Evolutionary conservation across 2,888 invertebrate genomes (phyloP), one percentile per base, ranked within the genome.

Genomic region (Scaptomyza flava): DNA sequence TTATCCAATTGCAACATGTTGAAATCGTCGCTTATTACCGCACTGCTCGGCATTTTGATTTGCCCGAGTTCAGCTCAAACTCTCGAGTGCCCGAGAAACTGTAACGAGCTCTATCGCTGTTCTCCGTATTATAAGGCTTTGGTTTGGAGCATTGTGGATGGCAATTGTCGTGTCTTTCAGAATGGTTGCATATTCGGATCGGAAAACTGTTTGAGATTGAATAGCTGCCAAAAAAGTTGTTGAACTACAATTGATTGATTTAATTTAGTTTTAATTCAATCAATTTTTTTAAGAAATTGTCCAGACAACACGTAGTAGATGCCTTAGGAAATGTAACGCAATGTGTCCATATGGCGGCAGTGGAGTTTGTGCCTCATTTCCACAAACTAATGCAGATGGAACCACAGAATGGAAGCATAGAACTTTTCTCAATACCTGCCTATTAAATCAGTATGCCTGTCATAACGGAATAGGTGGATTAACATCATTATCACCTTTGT

Each of bases 141-240:
- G 20, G 66, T 79, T 4, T 82, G 62, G 64, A 51, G 61, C 14
- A 58, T 76, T 23, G 77, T 56, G 0, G 47, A 53, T 11, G 60
- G 47, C 1, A 36, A 14, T 9, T 80, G 79, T 20, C 66, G 73
- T 0, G 70, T 79, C 12, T 82, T 63, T 12, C 80, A 82, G n/a
- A 80, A 80, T 33, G 59, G 62, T 3, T 79, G 79, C 42, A 2
- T 79, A 0, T 72, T 79, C 20, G 52, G 7, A 6, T 33, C 50
- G 27, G 50, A 43, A 27, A 79, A 82, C 30, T 79, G 79, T 11
- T 41, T 33, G 14, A 66, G 82, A 2, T 48, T 23, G 4, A 79
- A 79, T 38, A 60, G 11, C 11, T 82, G 79, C 27, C 12, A 63
- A 33, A 7, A 6, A 6, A 47, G 79, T 79, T 46, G 68, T 12